Percentiles rank a stretch among this genome's conserved stretches.
Evolutionary conservation across 2,113 vertebrate genomes (phyloP).

Genomic region (Dunckerocampus dactyliophorus): DNA sequence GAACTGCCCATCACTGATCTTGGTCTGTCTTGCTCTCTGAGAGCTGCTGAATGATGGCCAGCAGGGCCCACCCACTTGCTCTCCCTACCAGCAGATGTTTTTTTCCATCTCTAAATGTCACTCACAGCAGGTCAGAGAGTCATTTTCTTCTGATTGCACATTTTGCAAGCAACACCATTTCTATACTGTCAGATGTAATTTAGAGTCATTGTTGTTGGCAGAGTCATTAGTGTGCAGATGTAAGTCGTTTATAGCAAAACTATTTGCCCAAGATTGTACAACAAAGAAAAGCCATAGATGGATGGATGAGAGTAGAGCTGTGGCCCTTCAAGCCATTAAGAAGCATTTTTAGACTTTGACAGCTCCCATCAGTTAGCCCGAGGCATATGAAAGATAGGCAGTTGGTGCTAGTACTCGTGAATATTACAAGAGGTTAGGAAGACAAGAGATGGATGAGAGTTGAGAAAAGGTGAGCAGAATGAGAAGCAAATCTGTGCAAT

Average conservation of each 20-base stretch:
- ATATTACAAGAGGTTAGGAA: conserved; percentile 16
- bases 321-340: conserved; percentile 1
- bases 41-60: conserved; percentile 30
- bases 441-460: conserved; percentile 14
- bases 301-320: conserved; percentile 6
- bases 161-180: conserved; percentile 12
- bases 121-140: conserved; percentile 12
- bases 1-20: too few species aligned
- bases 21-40: not conserved
- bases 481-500: not conserved
- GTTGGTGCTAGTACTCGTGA: conserved; percentile 6
- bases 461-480: conserved; percentile 9
- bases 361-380: conserved; percentile 25
- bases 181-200: conserved; percentile 5
- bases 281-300: conserved; percentile 5
- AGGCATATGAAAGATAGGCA: conserved; percentile 3
- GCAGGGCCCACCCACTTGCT: conserved; percentile 38
- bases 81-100: conserved; percentile 18
- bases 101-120: conserved; percentile 34
- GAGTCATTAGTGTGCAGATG: conserved; percentile 5
- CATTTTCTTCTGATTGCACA: conserved; percentile 20
- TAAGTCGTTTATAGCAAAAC: not conserved
- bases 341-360: conserved; percentile 29
- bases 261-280: not conserved
- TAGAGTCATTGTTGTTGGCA: not conserved